Evolutionary conservation across 2,888 invertebrate genomes (phyloP).

Genomic region (Punctoribates punctum): DNA sequence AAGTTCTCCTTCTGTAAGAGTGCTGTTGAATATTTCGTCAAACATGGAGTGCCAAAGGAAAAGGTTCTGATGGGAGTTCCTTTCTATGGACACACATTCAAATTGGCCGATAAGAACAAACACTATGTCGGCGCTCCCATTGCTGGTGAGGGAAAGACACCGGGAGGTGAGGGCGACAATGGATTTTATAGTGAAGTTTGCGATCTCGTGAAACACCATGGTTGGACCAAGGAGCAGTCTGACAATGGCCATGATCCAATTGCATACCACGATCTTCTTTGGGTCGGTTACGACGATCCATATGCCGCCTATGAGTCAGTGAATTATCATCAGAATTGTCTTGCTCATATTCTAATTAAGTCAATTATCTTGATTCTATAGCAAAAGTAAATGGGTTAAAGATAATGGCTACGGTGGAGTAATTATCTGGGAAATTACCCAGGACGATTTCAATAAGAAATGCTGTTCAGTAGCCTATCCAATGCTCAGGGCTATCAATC

Average conservation of each 20-base stretch:
- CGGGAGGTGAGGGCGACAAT: conserved; percentile 4
- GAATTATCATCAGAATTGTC: not conserved
- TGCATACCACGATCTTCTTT: not conserved
- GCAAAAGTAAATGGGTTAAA: conserved; percentile 22
- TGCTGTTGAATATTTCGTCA: not conserved
- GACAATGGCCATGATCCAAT: conserved; percentile 2
- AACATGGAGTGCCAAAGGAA: not conserved
- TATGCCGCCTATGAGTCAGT: conserved; percentile 14
- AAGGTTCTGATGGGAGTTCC: conserved; percentile 4
- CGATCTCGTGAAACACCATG: not conserved
- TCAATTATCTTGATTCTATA: not conserved
- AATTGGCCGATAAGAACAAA: conserved; percentile 11
- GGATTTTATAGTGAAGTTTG: not conserved
- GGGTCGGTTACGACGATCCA: conserved; percentile 36
- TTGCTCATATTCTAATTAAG: no score
- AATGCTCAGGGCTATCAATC: conserved; percentile 33
- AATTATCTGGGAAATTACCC: conserved; percentile 23
- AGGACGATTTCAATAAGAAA: not conserved
- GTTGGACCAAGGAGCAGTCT: conserved; percentile 23
- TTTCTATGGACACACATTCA: conserved; percentile 23
- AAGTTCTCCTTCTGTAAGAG: not conserved
- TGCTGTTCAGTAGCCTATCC: conserved; percentile 32
- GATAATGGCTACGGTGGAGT: conserved; percentile 32
- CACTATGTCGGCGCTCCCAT: conserved; percentile 13
- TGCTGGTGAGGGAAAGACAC: not conserved